A percentile compares a stretch with the other conserved stretches of the same genome.
These are phyloP conservation scores for Orthonychiurus folsomi DNA, from an alignment of 2,888 invertebrate species.

Conservation along the genomic window DNA sequence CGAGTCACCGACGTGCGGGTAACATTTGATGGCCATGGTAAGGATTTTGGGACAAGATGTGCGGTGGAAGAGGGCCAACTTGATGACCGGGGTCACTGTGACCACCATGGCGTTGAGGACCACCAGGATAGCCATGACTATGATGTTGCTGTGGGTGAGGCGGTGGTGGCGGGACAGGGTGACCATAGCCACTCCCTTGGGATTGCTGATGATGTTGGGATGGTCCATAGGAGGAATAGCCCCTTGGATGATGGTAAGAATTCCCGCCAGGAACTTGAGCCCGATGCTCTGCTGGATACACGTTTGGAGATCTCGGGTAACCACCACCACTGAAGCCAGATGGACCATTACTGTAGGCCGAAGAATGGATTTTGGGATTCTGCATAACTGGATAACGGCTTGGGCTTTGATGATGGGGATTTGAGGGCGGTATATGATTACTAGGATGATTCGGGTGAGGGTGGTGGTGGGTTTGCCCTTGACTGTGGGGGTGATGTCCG, in stretches of 20 bases:
- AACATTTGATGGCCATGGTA: not conserved
- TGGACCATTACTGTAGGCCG: not conserved
- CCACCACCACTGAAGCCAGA: not conserved
- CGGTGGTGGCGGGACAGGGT: no score
- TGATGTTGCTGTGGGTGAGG: no score
- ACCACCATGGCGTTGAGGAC: not conserved
- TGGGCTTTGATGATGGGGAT: conserved; percentile 1
- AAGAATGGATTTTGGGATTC: not conserved
- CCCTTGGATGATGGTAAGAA: not conserved
- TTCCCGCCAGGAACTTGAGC: not conserved
- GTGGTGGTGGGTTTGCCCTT: not conserved
- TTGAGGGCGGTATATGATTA: not conserved
- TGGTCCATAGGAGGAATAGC: not conserved
- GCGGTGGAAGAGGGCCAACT: not conserved
- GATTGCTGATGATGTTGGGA: not conserved
- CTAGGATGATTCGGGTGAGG: not conserved
- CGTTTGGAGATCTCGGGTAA: not conserved
- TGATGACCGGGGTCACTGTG: not conserved
- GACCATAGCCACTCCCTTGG: not conserved
- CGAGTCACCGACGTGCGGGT: not conserved
- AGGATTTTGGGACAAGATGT: not conserved
- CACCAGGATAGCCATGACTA: not conserved
- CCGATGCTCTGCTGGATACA: not conserved
- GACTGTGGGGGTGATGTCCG: no score
- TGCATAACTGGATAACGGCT: conserved; percentile 3